Conservation (phyloP, 2,888 invertebrate species). For the Timandra comae region DNA sequence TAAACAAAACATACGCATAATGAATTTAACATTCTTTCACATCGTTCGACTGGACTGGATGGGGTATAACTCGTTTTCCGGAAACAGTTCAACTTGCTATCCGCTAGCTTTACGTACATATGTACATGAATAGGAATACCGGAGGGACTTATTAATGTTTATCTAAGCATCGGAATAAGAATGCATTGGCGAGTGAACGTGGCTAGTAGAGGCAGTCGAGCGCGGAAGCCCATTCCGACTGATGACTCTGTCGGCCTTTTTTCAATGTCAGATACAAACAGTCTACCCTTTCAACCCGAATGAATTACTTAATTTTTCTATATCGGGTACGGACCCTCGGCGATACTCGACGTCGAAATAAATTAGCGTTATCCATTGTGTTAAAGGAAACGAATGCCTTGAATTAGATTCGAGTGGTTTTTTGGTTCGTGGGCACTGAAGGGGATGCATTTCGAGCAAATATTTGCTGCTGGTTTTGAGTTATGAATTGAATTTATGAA, state of each 20-base stretch:
- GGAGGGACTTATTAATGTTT: constrained; percentile 61
- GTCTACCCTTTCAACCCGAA: constrained; percentile 68
- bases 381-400: constrained; percentile 38
- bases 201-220: constrained; percentile 48
- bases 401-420: constrained; percentile 48
- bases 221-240: constrained; percentile 49
- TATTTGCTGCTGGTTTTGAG: constrained; percentile 30
- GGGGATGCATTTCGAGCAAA: constrained; percentile 40
- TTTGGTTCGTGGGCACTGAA: constrained; percentile 36
- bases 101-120: constrained; percentile 49
- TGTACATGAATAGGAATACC: constrained; percentile 37
- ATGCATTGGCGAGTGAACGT: constrained; percentile 50
- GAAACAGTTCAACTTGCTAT: constrained; percentile 65
- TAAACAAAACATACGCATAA: constrained; percentile 48
- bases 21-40: constrained; percentile 60
- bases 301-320: constrained; percentile 73
- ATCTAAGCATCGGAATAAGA: constrained; percentile 70
- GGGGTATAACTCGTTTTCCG: constrained; percentile 55
- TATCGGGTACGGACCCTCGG: constrained; percentile 50
- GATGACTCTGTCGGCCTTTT: constrained; percentile 60
- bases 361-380: constrained; percentile 60
- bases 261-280: constrained; percentile 66
- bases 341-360: constrained; percentile 58
- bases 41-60: constrained; percentile 37
- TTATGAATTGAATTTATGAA: constrained; percentile 18